Base-by-base conservation (phyloP, 2,113 vertebrate species). In the Coptodon bakossiorum region DNA sequence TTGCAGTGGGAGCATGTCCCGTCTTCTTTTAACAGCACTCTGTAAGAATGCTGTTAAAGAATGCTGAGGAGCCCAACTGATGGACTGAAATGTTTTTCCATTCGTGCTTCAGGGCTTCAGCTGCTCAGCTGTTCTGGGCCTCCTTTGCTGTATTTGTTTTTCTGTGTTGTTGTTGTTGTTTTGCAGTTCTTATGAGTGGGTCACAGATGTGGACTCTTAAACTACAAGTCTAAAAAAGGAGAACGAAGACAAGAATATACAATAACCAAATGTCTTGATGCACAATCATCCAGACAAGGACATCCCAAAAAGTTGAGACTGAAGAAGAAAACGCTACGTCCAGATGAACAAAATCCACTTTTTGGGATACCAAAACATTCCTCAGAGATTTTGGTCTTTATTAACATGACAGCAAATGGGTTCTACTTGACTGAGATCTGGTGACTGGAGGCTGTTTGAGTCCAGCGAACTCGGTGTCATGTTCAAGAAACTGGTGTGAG, bases 371-470 rank as follows among this genome's bases (percentile, higher is more conserved):
- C 27, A 6, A 17, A 61, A 27, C 54, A 0, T 56, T 56, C 54
- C 54, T 56, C 54, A 0, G 22, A 57, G 54, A 57, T 13, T 27
- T 57, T 57, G 22, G 22, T 57, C 22, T 27, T 13, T 56, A 56
- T 56, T 13, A 56, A 40, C 53, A 24, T 13, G 53, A 1, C 6
- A 56, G 13, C 24, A 57, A 8, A 57, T 3, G 0, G 0, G 56
- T 29, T 1, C 24, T 57, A 9, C 56, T 29, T 29, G 56, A 31
- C 24, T 59, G 24, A 57, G 4, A 29, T 29, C 13, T 29, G 1
- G 3, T 29, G 27, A 16, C 27, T 0, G 1, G 13, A 59, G 4
- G 27, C 27, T 29, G 27, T 59, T 59, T 59, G 56, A 59, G 2
- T 59, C 7, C 56, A 7, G 53, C 1, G 0, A 54, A 54, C 53